phyloP scores from a whole-genome alignment of 2,888 invertebrate species.

The Xylocampa areola region DNA sequence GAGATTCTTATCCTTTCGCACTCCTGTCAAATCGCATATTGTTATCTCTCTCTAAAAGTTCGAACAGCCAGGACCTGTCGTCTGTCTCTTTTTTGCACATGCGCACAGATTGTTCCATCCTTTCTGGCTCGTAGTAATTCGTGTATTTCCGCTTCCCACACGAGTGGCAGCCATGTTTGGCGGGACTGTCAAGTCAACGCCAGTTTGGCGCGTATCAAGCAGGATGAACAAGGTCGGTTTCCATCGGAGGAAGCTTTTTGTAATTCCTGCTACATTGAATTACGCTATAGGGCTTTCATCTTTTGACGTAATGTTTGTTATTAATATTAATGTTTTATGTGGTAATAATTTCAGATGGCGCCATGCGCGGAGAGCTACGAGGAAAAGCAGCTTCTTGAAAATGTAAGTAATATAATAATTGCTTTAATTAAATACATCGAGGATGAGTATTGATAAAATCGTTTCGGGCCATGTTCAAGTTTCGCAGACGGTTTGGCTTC shows the following conservation, averaged over 20 bases:
- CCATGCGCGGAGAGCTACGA: background rate
- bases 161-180: constrained; percentile 88
- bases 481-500: constrained; percentile 59
- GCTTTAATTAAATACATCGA: constrained; percentile 41
- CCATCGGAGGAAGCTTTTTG: constrained; percentile 70
- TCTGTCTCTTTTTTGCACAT: constrained; percentile 84
- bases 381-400: constrained; percentile 11
- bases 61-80: constrained; percentile 82
- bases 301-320: constrained; percentile 44
- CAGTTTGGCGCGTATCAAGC: constrained; percentile 87
- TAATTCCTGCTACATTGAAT: constrained; percentile 58
- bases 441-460: constrained; percentile 40
- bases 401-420: constrained; percentile 50
- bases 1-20: constrained; percentile 82
- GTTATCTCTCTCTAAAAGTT: constrained; percentile 83
- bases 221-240: constrained; percentile 83
- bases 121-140: constrained; percentile 86
- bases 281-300: constrained; percentile 49
- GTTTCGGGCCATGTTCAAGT: constrained; percentile 44
- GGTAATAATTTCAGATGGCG: constrained; percentile 70
- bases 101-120: constrained; percentile 80
- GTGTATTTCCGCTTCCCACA: constrained; percentile 89
- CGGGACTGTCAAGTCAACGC: constrained; percentile 88
- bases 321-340: constrained; percentile 58
- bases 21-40: constrained; percentile 77